Evolutionary conservation across 2,888 invertebrate genomes (phyloP).

Genomic region (Dryadula phaetusa): DNA sequence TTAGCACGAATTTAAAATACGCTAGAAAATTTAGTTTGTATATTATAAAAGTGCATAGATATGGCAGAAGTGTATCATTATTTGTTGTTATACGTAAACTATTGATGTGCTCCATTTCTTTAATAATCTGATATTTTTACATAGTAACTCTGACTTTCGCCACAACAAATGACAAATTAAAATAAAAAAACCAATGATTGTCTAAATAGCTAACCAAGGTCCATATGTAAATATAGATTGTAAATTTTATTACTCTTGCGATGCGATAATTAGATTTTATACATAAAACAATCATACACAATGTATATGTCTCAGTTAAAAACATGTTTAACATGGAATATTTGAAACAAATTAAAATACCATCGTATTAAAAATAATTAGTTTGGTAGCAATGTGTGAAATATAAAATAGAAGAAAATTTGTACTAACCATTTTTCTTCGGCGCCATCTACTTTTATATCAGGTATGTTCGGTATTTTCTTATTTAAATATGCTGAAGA

Average conservation of each 20-base stretch:
- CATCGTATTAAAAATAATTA: no score
- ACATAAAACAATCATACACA: not conserved
- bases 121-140: no score
- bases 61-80: not conserved
- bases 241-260: not conserved
- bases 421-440: constrained; percentile 93
- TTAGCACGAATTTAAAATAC: not conserved
- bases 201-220: not conserved
- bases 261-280: not conserved
- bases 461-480: constrained; percentile 96
- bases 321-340: no score
- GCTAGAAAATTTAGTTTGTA: not conserved
- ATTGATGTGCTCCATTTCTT: not conserved
- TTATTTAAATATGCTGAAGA: constrained; percentile 96
- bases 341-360: no score
- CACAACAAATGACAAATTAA: not conserved
- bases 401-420: not conserved
- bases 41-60: not conserved
- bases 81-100: not conserved
- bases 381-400: no score
- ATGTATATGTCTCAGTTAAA: not conserved
- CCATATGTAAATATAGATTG: not conserved
- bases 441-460: constrained; percentile 94
- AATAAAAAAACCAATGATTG: no score
- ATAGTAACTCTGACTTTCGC: not conserved